These are phyloP conservation scores for Lepus americanus DNA, from an alignment of 2,113 vertebrate genomes.

Conservation along the genomic window DNA sequence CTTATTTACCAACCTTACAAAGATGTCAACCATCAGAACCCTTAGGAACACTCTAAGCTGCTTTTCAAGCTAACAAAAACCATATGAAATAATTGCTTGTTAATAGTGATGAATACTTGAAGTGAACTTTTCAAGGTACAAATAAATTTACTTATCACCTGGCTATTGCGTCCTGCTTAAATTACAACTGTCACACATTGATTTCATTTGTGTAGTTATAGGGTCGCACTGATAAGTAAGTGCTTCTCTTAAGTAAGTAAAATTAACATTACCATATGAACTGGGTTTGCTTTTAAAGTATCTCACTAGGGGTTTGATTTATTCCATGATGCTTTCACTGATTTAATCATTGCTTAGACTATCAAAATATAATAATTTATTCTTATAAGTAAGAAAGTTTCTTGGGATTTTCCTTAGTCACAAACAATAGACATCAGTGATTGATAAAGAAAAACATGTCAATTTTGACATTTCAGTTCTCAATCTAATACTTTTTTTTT, in stretches of 20 bases:
- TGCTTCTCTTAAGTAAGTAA: constrained; percentile 76
- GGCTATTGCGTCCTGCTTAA: constrained; percentile 56
- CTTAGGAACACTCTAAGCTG: not conserved
- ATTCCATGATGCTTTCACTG: constrained; percentile 75
- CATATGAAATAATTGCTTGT: constrained; percentile 55
- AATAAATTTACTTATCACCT: constrained; percentile 66
- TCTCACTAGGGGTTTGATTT: constrained; percentile 78
- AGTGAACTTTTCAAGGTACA: constrained; percentile 71
- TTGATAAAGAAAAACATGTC: constrained; percentile 56
- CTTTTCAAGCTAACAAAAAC: constrained; percentile 65
- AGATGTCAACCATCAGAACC: constrained; percentile 32
- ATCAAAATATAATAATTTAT: constrained; percentile 79
- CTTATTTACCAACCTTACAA: constrained; percentile 64
- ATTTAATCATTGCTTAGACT: constrained; percentile 77
- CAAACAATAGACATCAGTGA: constrained; percentile 68
- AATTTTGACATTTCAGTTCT: constrained; percentile 63
- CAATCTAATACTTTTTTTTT: not conserved
- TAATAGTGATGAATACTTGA: constrained; percentile 60
- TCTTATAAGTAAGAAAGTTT: constrained; percentile 71
- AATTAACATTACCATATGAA: constrained; percentile 78
- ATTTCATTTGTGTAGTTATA: constrained; percentile 68
- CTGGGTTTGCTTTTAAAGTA: constrained; percentile 72
- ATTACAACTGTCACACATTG: constrained; percentile 64
- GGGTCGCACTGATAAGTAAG: constrained; percentile 68
- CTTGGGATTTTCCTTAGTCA: constrained; percentile 61